A percentile compares a stretch with the other conserved stretches of the same genome.
phyloP scores from a whole-genome alignment of 2,888 invertebrate genomes.

The Lithosia quadra region DNA sequence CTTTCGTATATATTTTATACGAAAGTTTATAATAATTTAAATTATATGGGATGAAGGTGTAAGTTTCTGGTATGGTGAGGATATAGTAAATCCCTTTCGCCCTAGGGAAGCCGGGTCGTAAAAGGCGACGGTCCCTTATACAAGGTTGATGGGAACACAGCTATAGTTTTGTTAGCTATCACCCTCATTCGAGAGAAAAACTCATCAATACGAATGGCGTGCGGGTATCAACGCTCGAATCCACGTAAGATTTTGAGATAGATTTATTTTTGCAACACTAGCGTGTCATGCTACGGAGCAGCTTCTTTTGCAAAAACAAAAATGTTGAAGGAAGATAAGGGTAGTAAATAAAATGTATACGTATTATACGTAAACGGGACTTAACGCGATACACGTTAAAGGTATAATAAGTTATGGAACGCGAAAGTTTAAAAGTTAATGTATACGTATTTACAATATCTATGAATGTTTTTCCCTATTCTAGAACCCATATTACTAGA shows the following conservation, averaged over 20 bases:
- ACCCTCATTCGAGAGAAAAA: constrained; percentile 34
- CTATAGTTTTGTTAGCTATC: constrained; percentile 33
- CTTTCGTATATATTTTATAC: constrained; percentile 36
- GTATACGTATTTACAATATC: too few relatives aligned
- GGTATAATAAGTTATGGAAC: too few relatives aligned
- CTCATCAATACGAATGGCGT: constrained; percentile 31
- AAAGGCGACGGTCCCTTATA: constrained; percentile 39
- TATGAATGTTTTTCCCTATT: too few relatives aligned
- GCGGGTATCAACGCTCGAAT: constrained; percentile 27
- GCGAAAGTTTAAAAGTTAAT: too few relatives aligned
- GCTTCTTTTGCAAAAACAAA: background rate
- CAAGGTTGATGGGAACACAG: constrained; percentile 30
- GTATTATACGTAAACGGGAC: too few relatives aligned
- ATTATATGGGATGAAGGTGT: constrained; percentile 25
- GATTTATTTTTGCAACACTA: background rate
- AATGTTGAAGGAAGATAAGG: background rate
- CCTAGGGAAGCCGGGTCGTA: constrained; percentile 45
- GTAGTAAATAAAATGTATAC: too few relatives aligned
- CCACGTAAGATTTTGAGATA: constrained; percentile 10
- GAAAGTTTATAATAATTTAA: constrained; percentile 46
- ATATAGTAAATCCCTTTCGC: constrained; percentile 42
- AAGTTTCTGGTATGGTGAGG: constrained; percentile 32
- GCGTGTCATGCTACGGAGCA: background rate
- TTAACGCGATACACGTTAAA: too few relatives aligned
- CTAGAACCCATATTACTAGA: too few relatives aligned